Conservation (phyloP, 2,888 invertebrate species). For the Dimorphilus gyrociliatus region DNA sequence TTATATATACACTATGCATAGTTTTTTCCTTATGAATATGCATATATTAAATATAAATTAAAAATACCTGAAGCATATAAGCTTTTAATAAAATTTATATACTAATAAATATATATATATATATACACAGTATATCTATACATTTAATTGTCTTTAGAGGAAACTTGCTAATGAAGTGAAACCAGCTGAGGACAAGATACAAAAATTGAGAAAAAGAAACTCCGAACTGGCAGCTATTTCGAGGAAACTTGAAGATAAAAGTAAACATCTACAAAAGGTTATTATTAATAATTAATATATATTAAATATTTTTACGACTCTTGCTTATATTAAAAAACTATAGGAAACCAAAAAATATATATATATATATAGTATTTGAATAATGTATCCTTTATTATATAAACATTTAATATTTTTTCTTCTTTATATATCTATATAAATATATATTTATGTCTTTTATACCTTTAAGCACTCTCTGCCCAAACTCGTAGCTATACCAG, state of each 20-base stretch:
- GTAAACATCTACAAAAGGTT: slow-evolving; percentile 32
- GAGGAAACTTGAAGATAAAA: slow-evolving; percentile 36
- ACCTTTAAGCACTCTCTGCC: no score
- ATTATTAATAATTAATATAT: slow-evolving; percentile 7
- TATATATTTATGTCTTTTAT: no score
- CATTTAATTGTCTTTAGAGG: slow-evolving; percentile 10
- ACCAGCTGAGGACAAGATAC: slow-evolving; percentile 35
- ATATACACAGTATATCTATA: slow-evolving; percentile 1
- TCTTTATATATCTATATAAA: neutral
- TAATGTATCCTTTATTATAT: neutral
- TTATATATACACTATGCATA: no score
- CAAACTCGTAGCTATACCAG: no score
- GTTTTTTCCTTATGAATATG: no score
- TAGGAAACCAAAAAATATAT: neutral
- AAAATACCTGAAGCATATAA: neutral
- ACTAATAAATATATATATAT: neutral
- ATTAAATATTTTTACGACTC: slow-evolving; percentile 2
- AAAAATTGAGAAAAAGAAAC: slow-evolving; percentile 36
- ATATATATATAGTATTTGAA: neutral
- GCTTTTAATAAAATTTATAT: neutral
- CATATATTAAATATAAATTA: neutral
- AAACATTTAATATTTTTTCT: neutral
- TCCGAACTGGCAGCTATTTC: slow-evolving; percentile 38
- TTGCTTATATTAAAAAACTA: neutral
- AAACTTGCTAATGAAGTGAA: slow-evolving; percentile 28